Evolutionary conservation across 2,797 vertebrate genomes (phyloP).

Genomic region (Harpagifer antarcticus): DNA sequence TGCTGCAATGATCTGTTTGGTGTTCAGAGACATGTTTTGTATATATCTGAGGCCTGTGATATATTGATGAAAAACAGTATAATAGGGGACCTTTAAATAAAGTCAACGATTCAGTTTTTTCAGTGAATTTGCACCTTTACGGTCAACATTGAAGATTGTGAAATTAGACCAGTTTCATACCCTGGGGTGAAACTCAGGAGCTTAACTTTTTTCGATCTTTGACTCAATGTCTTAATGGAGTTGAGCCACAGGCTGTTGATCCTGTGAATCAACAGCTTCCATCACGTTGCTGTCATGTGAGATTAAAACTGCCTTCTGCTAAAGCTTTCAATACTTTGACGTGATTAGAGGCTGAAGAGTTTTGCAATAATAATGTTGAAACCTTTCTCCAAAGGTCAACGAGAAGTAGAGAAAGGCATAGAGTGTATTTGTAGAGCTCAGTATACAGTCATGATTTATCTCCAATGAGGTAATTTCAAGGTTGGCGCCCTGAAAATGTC

Average conservation of each 20-base stretch:
- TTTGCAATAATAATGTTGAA: conserved; percentile 52
- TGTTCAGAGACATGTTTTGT: no score
- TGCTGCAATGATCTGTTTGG: no score
- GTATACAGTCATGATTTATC: conserved; percentile 73
- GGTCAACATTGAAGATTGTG: not conserved
- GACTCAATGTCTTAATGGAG: conserved; percentile 2
- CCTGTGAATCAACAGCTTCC: conserved; percentile 28
- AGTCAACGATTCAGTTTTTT: no score
- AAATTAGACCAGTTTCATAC: conserved; percentile 20
- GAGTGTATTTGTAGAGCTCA: conserved; percentile 53
- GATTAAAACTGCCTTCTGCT: conserved; percentile 18
- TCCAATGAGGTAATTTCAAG: conserved; percentile 73
- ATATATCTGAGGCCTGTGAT: no score
- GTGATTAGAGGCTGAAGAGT: conserved; percentile 26
- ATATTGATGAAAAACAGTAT: no score
- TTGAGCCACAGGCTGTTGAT: conserved; percentile 23
- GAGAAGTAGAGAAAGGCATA: conserved; percentile 15
- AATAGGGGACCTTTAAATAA: no score
- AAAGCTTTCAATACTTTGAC: conserved; percentile 44
- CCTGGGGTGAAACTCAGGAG: not conserved
- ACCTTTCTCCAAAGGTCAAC: conserved; percentile 19
- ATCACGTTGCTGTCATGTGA: conserved; percentile 36
- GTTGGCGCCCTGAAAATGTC: conserved; percentile 71
- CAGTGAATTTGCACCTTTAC: not conserved
- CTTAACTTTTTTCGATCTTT: not conserved